Evolutionary conservation across 1,140 invertebrate genomes (phyloP).

Genomic region (Drosophila simulans): DNA sequence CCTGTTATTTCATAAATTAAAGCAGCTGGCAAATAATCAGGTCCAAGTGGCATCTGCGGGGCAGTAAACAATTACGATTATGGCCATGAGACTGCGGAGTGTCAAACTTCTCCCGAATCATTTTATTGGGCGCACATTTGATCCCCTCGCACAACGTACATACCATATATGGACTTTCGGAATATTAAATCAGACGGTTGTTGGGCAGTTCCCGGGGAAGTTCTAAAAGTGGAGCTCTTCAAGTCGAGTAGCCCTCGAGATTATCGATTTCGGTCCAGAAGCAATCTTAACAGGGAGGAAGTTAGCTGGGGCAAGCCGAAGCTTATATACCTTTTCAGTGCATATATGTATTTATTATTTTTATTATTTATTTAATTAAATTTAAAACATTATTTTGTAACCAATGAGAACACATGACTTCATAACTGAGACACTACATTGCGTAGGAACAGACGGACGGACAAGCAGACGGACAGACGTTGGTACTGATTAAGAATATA

Average conservation of each 20-base stretch:
- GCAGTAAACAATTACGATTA: slow-evolving; percentile 63
- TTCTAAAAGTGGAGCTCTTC: slow-evolving; percentile 16
- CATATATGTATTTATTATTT: too few species aligned
- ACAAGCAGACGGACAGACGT: too few species aligned
- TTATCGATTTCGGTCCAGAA: background rate
- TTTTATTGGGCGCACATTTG: slow-evolving; percentile 38
- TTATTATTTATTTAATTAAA: too few species aligned
- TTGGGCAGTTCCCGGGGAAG: slow-evolving; percentile 17
- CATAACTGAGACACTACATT: too few species aligned
- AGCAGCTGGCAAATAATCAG: slow-evolving; percentile 50
- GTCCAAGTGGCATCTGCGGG: slow-evolving; percentile 40
- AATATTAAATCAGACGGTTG: slow-evolving; percentile 6
- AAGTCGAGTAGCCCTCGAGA: slow-evolving; percentile 26
- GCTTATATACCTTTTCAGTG: too few species aligned
- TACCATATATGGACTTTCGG: slow-evolving; percentile 19
- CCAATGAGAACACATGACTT: too few species aligned
- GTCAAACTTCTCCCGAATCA: slow-evolving; percentile 45
- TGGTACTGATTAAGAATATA: too few species aligned
- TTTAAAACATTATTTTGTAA: too few species aligned
- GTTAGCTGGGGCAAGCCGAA: background rate
- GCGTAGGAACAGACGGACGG: too few species aligned
- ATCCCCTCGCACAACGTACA: background rate
- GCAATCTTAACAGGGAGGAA: background rate
- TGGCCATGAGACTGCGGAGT: slow-evolving; percentile 52
- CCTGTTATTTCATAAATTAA: slow-evolving; percentile 24